Evolutionary conservation across 2,113 vertebrate species (phyloP).

Genomic region (Tachycineta bicolor): DNA sequence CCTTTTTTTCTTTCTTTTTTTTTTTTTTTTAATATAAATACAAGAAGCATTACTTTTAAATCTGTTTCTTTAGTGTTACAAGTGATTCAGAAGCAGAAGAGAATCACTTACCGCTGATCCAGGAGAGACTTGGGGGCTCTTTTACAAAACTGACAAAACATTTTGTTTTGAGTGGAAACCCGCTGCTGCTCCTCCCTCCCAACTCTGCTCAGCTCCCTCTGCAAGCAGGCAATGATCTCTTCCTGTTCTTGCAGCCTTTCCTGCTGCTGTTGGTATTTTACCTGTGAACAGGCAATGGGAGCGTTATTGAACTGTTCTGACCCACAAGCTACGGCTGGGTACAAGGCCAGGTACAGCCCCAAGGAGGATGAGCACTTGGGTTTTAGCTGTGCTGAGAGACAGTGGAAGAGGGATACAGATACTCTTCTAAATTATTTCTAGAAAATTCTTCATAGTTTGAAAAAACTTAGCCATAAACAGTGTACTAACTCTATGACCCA

Average conservation of each 20-base stretch:
- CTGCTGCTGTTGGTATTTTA: constrained; percentile 73
- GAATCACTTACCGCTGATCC: constrained; percentile 80
- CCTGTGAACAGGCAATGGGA: constrained; percentile 18
- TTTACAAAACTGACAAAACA: constrained; percentile 77
- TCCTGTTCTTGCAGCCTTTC: constrained; percentile 76
- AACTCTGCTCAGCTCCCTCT: constrained; percentile 76
- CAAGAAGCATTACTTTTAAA: not conserved
- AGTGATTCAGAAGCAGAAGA: not conserved
- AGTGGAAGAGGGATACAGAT: not conserved
- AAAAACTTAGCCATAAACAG: not conserved
- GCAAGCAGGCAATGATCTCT: constrained; percentile 73
- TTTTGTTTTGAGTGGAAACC: constrained; percentile 71
- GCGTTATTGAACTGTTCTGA: not conserved
- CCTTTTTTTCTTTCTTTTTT: not conserved
- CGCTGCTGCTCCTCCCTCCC: constrained; percentile 77
- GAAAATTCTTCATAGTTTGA: not conserved
- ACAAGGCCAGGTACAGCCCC: not conserved
- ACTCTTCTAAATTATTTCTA: not conserved
- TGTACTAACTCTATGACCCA: not conserved
- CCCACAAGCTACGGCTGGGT: not conserved
- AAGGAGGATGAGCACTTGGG: not conserved
- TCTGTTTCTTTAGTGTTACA: not conserved
- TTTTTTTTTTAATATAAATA: not conserved
- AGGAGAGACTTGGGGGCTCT: constrained; percentile 65
- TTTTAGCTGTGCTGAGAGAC: not conserved